Percentiles rank a stretch among this genome's conserved stretches.
Evolutionary conservation across 2,888 invertebrate species (phyloP).

Genomic region (Anticlea derivata): DNA sequence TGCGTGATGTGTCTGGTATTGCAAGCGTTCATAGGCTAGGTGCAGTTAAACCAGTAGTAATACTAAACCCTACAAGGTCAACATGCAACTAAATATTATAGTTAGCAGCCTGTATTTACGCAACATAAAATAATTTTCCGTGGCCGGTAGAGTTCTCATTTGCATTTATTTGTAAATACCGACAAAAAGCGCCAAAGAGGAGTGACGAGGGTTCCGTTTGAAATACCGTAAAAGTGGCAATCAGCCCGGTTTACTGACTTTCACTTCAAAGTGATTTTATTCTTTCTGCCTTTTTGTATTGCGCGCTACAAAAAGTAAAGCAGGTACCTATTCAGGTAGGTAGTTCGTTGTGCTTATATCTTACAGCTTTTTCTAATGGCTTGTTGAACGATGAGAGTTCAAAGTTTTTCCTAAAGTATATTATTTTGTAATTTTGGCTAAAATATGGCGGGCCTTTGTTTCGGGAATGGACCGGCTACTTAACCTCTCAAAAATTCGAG

Average conservation of each 20-base stretch:
- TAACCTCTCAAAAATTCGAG: background rate
- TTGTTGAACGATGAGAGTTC: slow-evolving; percentile 32
- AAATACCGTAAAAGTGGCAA: slow-evolving; percentile 73
- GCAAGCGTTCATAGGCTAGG: no score
- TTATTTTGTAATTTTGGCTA: slow-evolving; percentile 12
- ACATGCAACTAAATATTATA: background rate
- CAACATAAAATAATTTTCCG: slow-evolving; percentile 40
- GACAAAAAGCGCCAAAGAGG: slow-evolving; percentile 61
- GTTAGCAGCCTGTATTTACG: slow-evolving; percentile 28
- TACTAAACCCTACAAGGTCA: slow-evolving; percentile 2
- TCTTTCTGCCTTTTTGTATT: slow-evolving; percentile 57
- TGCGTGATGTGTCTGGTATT: no score
- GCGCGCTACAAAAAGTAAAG: slow-evolving; percentile 49
- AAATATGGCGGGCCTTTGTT: slow-evolving; percentile 5
- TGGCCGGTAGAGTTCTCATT: slow-evolving; percentile 46
- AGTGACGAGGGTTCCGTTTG: slow-evolving; percentile 70
- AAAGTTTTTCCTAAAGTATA: slow-evolving; percentile 27
- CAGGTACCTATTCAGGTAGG: slow-evolving; percentile 30
- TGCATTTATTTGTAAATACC: slow-evolving; percentile 65
- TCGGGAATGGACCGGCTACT: background rate
- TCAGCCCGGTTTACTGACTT: slow-evolving; percentile 68
- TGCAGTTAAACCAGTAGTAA: no score
- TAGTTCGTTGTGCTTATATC: slow-evolving; percentile 46
- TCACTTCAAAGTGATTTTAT: slow-evolving; percentile 67
- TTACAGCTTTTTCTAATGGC: slow-evolving; percentile 41